Base-by-base conservation (phyloP, 2,113 vertebrate genomes). In the Hirundichthys speculiger region DNA sequence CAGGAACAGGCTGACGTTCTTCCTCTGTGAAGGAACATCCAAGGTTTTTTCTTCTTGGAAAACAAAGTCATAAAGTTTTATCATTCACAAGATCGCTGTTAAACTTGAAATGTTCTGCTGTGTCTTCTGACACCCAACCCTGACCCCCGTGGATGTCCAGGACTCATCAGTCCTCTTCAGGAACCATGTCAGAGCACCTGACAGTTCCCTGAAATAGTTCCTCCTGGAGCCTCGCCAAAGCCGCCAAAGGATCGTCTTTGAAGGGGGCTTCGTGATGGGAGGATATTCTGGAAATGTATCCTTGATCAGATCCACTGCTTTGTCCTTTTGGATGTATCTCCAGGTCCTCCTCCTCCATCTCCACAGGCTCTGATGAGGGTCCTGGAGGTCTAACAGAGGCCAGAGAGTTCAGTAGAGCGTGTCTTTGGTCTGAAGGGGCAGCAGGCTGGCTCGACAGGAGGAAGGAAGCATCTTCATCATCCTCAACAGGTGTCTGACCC, bases 301-400 rank as follows among this genome's bases (percentile, higher is more conserved):
- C 96, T 66, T 96, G 96, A 84, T 98, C 97, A 0, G 95, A 97
- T 27, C 94, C 94, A 27, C 85, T 90, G 1, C 90, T 94, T 3
- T 90, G 91, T 45, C 90, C 93, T 45, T 94, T 93, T 16, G 87
- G 54, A 12, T 13, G 50, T 2, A 61, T 86, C 48, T 84, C 74
- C 20, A 81, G 53, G 41, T 88, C 73, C 18, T 73, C 24, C 62
- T 78, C 75, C 0, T 90, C 86, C 2, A 73, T 41, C 62, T 88
- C 88, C 25, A 69, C 45, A 0, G 76, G 83, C 20, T 79, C 54
- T 1, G 53, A 70, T 0, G 69, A 51, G 0, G 18, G 34, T 15
- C 49, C 38, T 24, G 45, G 16, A 47, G 25, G 47, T 20, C 68
- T 51, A n/a, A n/a, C n/a, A 2, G 77, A 55, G 6, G 67, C 77